A percentile compares a stretch with the other conserved stretches of the same genome.
phyloP scores from a whole-genome alignment of 2,113 vertebrate species.

The Salvelinus sp. region DNA sequence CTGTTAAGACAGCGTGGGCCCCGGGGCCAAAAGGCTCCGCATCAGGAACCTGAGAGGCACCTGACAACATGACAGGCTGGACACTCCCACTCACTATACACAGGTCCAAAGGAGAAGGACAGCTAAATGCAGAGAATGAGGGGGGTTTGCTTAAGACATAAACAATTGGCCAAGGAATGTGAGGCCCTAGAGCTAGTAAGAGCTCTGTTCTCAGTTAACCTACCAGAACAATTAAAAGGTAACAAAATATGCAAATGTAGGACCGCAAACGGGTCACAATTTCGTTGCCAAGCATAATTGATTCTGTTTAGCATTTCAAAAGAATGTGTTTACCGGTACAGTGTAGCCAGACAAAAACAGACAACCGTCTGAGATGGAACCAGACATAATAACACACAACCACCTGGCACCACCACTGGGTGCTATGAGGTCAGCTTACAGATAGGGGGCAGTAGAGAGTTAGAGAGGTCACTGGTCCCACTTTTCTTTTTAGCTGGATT shows the following conservation, averaged over 20 bases:
- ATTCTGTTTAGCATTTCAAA: background rate
- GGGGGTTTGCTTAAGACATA: background rate
- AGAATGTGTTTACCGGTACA: too few species aligned
- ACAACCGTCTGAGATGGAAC: too few species aligned
- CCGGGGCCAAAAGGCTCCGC: constrained; percentile 36
- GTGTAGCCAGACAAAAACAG: too few species aligned
- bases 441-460: background rate
- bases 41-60: constrained; percentile 43
- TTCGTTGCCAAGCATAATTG: too few species aligned
- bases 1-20: constrained; percentile 24
- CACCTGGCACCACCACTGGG: background rate
- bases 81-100: constrained; percentile 7
- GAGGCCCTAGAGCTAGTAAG: background rate
- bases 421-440: background rate
- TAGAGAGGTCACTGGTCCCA: background rate
- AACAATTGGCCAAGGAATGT: background rate
- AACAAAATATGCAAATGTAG: too few species aligned
- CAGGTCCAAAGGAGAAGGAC: too few species aligned
- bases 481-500: constrained; percentile 14
- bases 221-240: too few species aligned
- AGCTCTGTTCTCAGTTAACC: too few species aligned
- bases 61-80: constrained; percentile 27
- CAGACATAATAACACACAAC: background rate
- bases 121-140: background rate
- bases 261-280: too few species aligned